Conservation (phyloP, 2,797 vertebrate genomes). For the Pipistrellus pipistrellus region DNA sequence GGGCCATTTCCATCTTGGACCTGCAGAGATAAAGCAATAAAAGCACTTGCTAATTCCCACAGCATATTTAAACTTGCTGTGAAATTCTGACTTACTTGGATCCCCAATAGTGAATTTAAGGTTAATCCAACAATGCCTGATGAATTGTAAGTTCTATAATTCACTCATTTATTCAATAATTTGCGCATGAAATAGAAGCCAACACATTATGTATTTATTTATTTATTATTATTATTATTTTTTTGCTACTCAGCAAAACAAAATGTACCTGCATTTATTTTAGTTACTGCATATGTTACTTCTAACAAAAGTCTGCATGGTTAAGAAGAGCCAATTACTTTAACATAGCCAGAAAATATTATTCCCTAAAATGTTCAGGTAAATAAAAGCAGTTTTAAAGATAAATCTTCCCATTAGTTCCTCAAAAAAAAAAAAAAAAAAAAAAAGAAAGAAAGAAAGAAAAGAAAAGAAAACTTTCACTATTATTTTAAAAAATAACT, state of each 20-base stretch:
- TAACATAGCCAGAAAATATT: constrained; percentile 8
- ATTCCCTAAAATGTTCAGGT: not conserved
- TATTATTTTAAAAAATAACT: constrained; percentile 37
- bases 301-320: constrained; percentile 40
- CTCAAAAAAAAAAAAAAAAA: not conserved
- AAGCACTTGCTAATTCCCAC: not conserved
- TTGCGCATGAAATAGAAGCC: constrained; percentile 24
- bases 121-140: not conserved
- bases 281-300: constrained; percentile 12
- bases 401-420: constrained; percentile 8
- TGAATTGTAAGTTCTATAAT: not conserved
- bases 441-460: not conserved
- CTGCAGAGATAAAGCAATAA: constrained; percentile 18
- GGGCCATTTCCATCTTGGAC: not conserved
- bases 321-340: constrained; percentile 5
- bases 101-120: not conserved
- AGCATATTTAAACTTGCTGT: not conserved
- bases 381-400: not conserved
- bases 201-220: not conserved
- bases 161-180: not conserved
- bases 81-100: not conserved
- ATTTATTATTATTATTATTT: not conserved
- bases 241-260: not conserved
- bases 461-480: not conserved
- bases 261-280: not conserved